Base-by-base conservation (phyloP, 1,140 invertebrate species). In the Caenorhabditis tropicalis region DNA sequence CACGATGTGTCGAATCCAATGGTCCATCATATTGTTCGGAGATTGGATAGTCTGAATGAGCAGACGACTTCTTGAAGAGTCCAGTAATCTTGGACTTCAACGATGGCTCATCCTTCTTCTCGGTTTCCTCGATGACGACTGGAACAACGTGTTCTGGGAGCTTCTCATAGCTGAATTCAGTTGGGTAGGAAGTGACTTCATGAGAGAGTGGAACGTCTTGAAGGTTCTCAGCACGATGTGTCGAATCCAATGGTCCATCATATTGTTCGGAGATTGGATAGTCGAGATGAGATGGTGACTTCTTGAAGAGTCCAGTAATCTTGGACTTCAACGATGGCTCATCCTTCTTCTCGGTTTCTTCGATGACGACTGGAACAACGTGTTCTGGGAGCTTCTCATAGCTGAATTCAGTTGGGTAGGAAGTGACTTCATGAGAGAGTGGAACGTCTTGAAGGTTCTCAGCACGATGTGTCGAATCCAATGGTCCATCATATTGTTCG, bases 271-370 rank as follows among this genome's bases (percentile, higher is more conserved):
- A 65, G 29, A 65, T 36, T 65, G 58, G 58, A 65, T 65, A 65
- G 58, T 65, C 58, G 16, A 65, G 58, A 36, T 65, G 58, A 65
- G 58, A 65, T 36, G 58, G 58, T 65, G 58, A 65, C 19, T 33
- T 65, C 58, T 65, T 65, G 58, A 65, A 65, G n/a, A 65, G 24
- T 56, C 53, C 53, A 27, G 53, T 56, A 27, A 56, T 56, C 53
- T 56, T 56, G 21, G 53, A 56, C 15, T 56, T 56, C 53, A 56
- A 27, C 15, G 53, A 56, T 56, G 53, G 53, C 24, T 65, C 58
- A 7, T 65, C 58, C 58, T 65, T 65, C 58, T 65, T 65, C 58
- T 65, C 58, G 31, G 58, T 36, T 36, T 65, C 58, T 36, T 65
- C 58, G 36, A 65, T 27, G 4, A 56, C 58, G 19, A 36, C 58